These are phyloP conservation scores for Trilocha varians DNA, from an alignment of 2,888 invertebrate genomes.

Conservation along the genomic window DNA sequence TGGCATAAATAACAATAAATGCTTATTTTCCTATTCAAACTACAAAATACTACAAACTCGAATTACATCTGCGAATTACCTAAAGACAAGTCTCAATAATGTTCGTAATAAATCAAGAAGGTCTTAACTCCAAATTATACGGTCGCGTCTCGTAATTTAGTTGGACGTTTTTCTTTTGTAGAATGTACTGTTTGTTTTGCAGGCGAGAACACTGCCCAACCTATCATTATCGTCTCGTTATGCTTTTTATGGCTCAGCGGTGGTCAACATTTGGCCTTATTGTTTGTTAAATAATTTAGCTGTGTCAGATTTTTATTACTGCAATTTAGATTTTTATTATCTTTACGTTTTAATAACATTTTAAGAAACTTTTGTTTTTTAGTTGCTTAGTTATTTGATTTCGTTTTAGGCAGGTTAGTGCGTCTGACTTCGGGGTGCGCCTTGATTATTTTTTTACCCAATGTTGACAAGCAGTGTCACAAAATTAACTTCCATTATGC, in stretches of 20 bases:
- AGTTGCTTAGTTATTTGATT: no score
- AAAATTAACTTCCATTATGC: conserved; percentile 40
- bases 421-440: not conserved
- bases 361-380: no score
- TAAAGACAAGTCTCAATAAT: not conserved
- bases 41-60: no score
- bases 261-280: conserved; percentile 34
- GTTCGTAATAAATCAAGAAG: not conserved
- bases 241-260: conserved; percentile 54
- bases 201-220: conserved; percentile 68
- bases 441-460: conserved; percentile 19
- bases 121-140: not conserved
- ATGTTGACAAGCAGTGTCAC: conserved; percentile 30
- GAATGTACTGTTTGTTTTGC: conserved; percentile 62
- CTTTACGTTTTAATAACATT: no score
- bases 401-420: no score
- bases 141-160: not conserved
- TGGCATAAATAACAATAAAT: no score
- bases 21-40: no score
- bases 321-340: no score
- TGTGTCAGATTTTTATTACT: not conserved
- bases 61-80: no score
- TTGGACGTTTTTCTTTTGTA: conserved; percentile 1
- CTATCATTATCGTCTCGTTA: conserved; percentile 66
- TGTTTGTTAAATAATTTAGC: conserved; percentile 3